Conservation (phyloP, 2,888 invertebrate species). For the Macropis europaea region DNA sequence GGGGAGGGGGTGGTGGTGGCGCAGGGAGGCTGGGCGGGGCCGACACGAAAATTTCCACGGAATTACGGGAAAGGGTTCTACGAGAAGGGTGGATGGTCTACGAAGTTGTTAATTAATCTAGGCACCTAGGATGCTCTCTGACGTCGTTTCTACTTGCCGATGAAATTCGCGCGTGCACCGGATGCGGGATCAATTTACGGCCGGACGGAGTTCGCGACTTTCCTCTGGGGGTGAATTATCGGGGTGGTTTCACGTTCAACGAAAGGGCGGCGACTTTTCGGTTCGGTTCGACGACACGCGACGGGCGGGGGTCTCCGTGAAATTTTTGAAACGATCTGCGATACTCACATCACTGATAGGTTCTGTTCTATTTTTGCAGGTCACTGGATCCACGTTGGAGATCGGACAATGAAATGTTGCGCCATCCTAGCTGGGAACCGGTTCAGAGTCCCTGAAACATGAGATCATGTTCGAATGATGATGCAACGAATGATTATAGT, state of each 20-base stretch:
- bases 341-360: slow-evolving; percentile 36
- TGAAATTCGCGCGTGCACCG: slow-evolving; percentile 10
- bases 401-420: too few relatives aligned
- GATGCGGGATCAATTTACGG: slow-evolving; percentile 9
- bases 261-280: neutral
- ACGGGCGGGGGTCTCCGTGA: neutral
- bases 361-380: slow-evolving; percentile 25
- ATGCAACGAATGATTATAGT: too few relatives aligned
- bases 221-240: neutral
- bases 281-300: neutral
- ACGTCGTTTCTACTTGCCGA: slow-evolving; percentile 4
- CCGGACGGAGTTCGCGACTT: neutral
- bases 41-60: slow-evolving; percentile 55
- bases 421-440: neutral
- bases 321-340: neutral
- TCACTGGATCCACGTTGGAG: neutral
- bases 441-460: neutral
- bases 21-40: neutral
- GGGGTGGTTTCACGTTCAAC: neutral
- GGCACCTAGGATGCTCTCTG: slow-evolving; percentile 44
- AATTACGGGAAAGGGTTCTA: slow-evolving; percentile 59
- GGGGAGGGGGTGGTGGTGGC: neutral
- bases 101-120: slow-evolving; percentile 65
- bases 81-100: slow-evolving; percentile 49
- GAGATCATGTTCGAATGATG: too few relatives aligned